Conservation (phyloP, 1,140 invertebrate species). For the Pemphigus obesinymphae region DNA sequence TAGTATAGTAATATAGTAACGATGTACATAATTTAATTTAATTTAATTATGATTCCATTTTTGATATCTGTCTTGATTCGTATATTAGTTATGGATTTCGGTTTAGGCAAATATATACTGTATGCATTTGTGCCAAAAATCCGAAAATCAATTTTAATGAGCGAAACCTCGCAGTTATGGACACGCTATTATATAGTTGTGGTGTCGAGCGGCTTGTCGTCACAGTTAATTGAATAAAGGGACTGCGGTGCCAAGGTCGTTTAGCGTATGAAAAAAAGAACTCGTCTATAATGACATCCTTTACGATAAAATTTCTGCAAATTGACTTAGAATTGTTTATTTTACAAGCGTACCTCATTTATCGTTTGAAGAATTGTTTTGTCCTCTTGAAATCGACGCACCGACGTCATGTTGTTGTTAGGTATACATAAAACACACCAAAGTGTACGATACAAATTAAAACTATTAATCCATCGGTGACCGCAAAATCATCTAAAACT, state of each 20-base stretch:
- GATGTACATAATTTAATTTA: no score
- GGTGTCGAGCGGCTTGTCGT: background rate
- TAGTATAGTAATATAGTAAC: no score
- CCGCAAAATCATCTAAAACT: background rate
- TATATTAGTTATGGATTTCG: no score
- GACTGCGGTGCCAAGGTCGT: background rate
- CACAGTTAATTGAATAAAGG: conserved; percentile 13
- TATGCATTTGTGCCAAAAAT: background rate
- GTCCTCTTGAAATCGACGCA: background rate
- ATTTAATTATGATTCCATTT: no score
- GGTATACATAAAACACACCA: no score
- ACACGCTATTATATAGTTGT: background rate
- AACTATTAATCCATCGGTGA: background rate
- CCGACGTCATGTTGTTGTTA: background rate
- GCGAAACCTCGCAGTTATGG: background rate
- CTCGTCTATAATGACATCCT: background rate
- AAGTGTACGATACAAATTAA: no score
- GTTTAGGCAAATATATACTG: no score
- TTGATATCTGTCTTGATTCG: no score
- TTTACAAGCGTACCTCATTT: background rate
- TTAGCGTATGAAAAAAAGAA: background rate
- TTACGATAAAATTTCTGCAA: background rate
- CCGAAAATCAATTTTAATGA: background rate
- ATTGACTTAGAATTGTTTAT: background rate
- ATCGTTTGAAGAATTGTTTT: background rate